Evolutionary conservation across 1,140 invertebrate species (phyloP), one percentile per base, ranked within the genome.

Genomic region (Geopemphigus sp.): DNA sequence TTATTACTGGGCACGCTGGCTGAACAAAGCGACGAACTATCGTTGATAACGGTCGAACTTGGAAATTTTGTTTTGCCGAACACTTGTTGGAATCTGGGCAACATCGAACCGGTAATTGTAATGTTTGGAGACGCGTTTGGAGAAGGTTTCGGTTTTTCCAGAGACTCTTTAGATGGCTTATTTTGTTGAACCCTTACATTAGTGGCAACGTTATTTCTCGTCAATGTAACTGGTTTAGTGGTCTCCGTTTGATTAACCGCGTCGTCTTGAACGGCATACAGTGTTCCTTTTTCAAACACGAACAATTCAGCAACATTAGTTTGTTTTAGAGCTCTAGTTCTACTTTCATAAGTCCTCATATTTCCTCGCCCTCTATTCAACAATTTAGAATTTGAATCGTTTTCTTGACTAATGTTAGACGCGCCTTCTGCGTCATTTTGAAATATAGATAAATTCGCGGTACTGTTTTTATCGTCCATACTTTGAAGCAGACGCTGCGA

Each of bases 51-150:
- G 11, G 63, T 14, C 22, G 64, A 78, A 57, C 45, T 81, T 76
- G 83, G 83, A 81, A 83, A 83, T 57, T 87, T 87, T 5, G 86
- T 87, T 85, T 92, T 92, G 10, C 92, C 90, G 84, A 93, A 93
- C 5, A 90, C 92, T 85, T 93, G 92, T 83, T 92, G 91, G 84
- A 93, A 93, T 84, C 93, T 92, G 5, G 92, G 92, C 81, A 93
- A 84, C 70, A 82, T 83, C 1, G 80, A 70, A 1, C 80, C 54
- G 11, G 80, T 70, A 47, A 70, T 72, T 47, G 68, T 70, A 12
- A 81, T 19, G 47, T 81, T 81, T 22, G 80, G 63, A 24, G 63
- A 68, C 1, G 54, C 54, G 45, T 61, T 72, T 24, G 54, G 53
- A 15, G 53, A 59, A 70, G 39, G 10, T 47, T 70, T 72, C 61